A percentile compares a stretch with the other conserved stretches of the same genome.
phyloP scores from a whole-genome alignment of 2,113 vertebrate genomes.

The Mungos mungo region DNA sequence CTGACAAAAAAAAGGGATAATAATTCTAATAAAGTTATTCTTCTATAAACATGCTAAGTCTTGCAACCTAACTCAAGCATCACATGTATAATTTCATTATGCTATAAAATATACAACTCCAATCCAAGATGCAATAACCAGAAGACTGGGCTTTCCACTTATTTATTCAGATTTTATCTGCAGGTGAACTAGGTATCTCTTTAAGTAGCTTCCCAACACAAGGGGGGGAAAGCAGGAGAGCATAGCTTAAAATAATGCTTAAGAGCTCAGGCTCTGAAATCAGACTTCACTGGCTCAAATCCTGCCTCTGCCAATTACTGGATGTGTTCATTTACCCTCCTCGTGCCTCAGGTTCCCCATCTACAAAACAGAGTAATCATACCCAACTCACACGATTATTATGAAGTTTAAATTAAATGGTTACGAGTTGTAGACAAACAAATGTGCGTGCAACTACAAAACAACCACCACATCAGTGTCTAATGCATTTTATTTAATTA shows the following conservation, averaged over 20 bases:
- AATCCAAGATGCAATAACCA: background rate
- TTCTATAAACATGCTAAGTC: constrained; percentile 40
- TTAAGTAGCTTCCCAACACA: background rate
- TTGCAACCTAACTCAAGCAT: constrained; percentile 14
- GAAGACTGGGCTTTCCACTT: background rate
- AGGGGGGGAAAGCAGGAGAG: background rate
- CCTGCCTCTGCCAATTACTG: background rate
- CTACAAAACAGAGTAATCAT: background rate
- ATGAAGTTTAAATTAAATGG: background rate
- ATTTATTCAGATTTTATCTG: background rate
- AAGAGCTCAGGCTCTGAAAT: background rate
- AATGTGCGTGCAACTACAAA: background rate
- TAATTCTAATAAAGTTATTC: constrained; percentile 52
- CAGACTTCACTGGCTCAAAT: background rate
- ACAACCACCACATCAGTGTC: background rate
- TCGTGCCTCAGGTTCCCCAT: background rate
- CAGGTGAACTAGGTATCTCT: background rate
- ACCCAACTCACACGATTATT: background rate
- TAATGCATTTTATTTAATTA: background rate
- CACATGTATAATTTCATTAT: background rate
- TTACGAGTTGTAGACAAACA: background rate
- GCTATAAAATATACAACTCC: background rate
- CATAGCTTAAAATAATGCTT: background rate
- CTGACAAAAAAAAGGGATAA: constrained; percentile 53
- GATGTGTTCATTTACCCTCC: background rate